Conservation (phyloP, 2,888 invertebrate genomes). For the Agrochola litura region DNA sequence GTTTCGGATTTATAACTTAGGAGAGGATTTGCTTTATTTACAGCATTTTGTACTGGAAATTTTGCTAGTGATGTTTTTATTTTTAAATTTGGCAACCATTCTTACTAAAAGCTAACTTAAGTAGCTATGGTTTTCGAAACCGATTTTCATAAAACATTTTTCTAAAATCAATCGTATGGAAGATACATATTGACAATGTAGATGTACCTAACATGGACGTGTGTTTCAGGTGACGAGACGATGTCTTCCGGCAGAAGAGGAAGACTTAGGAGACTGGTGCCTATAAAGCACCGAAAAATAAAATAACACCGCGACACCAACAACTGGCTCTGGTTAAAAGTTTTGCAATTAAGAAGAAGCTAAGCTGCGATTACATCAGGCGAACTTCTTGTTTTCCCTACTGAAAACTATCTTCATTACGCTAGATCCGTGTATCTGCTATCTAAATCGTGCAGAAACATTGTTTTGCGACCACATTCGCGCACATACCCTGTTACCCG, state of each 20-base stretch:
- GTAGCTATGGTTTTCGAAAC: no score
- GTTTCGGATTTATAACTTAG: neutral
- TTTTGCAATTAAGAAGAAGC: conserved; percentile 89
- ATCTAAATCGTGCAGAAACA: conserved; percentile 74
- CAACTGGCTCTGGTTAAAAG: conserved; percentile 83
- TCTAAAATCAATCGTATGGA: neutral
- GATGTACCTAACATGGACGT: neutral
- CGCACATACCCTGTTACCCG: conserved; percentile 56
- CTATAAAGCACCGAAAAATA: conserved; percentile 81
- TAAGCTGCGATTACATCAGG: conserved; percentile 84
- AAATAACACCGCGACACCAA: conserved; percentile 82
- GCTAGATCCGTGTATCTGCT: conserved; percentile 78
- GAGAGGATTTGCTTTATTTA: neutral
- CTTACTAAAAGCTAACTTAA: neutral
- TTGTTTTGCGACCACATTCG: conserved; percentile 75
- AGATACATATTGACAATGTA: neutral
- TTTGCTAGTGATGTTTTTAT: neutral
- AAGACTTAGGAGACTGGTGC: conserved; percentile 65
- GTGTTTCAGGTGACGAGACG: conserved; percentile 50
- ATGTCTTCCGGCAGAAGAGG: conserved; percentile 13
- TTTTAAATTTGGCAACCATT: neutral
- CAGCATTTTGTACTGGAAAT: neutral
- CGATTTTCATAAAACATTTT: neutral
- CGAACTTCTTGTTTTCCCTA: conserved; percentile 86
- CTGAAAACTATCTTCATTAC: conserved; percentile 89